Evolutionary conservation across 2,888 invertebrate genomes (phyloP), one percentile per base, ranked within the genome.

Genomic region (Sminthurinus aureus): DNA sequence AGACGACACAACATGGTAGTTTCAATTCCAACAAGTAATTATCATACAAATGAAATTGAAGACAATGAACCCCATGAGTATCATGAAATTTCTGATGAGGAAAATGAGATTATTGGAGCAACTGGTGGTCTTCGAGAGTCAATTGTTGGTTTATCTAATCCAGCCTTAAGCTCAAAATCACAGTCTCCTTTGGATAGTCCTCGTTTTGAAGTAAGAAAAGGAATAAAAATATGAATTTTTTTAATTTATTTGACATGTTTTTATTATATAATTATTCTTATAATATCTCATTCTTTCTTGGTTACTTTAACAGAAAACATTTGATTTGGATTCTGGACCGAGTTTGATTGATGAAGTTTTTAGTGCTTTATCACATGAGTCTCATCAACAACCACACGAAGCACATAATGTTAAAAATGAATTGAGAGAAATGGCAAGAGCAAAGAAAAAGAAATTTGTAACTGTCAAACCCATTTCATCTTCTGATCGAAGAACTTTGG

Each of bases 311-410:
- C 81, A 89, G 89, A 89, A 89, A 90, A 91, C 81, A 88, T 92
- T 94, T 87, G 96, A 96, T 89, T 94, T 91, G 86, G 96, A 91
- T 87, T 90, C 91, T 85, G 96, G 97, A 8, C 96, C 96, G 18
- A 97, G 97, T 85, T 91, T 98, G 80, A 92, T 98, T 90, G 98
- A 97, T 89, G 94, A 96, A 82, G 96, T 98, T 92, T 95, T 98
- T 89, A 94, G 94, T 79, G 94, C 92, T 20, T 87, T 92, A 66
- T 85, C 87, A 76, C 85, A 85, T 50, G 87, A 87, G 6, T 80
- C 85, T 38, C 86, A 87, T n/a, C 87, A 38, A 51, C 74, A 87
- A 22, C 81, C 85, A 66, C 91, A 91, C 84, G 91, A 92, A 85
- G 92, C 93, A 79, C 93, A 93, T 81, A 94, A 94, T 89, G 93